These are phyloP conservation scores for Caenorhabditis sp. DNA, from an alignment of 2,888 invertebrate genomes.

Conservation along the genomic window DNA sequence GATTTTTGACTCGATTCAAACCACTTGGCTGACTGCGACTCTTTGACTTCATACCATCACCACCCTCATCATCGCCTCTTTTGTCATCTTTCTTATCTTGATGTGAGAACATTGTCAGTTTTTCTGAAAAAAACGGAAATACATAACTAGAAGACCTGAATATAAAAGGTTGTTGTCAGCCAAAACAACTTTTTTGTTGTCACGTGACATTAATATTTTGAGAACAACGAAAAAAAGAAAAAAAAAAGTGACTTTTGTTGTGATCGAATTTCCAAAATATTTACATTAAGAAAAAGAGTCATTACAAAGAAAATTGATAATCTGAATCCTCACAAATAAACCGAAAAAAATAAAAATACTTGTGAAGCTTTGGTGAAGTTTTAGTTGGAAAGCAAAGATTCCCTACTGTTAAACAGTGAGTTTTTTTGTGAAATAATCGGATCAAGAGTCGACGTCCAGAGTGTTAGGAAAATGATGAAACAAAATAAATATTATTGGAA, in stretches of 20 bases:
- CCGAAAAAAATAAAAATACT: neutral
- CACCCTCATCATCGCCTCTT: conserved; percentile 29
- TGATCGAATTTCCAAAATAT: neutral
- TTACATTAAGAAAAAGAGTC: neutral
- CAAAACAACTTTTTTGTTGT: neutral
- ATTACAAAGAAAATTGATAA: neutral
- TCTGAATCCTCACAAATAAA: neutral
- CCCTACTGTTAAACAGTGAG: neutral
- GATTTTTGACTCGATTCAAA: conserved; percentile 63
- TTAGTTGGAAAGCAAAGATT: neutral
- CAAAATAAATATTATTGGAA: neutral
- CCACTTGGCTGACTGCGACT: conserved; percentile 65
- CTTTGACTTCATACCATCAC: conserved; percentile 49
- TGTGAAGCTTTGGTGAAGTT: neutral
- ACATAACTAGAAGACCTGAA: too few species aligned
- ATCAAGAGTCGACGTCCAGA: neutral
- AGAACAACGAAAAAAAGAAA: neutral
- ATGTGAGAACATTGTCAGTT: conserved; percentile 25
- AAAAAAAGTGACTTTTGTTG: neutral
- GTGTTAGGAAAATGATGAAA: neutral
- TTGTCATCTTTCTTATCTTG: conserved; percentile 11
- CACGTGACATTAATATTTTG: neutral
- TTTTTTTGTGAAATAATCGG: neutral
- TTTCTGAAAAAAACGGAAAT: conserved; percentile 7
- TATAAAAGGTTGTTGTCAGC: neutral